These are phyloP conservation scores for Trogon surrucura DNA, from an alignment of 2,113 vertebrate species.

Conservation along the genomic window DNA sequence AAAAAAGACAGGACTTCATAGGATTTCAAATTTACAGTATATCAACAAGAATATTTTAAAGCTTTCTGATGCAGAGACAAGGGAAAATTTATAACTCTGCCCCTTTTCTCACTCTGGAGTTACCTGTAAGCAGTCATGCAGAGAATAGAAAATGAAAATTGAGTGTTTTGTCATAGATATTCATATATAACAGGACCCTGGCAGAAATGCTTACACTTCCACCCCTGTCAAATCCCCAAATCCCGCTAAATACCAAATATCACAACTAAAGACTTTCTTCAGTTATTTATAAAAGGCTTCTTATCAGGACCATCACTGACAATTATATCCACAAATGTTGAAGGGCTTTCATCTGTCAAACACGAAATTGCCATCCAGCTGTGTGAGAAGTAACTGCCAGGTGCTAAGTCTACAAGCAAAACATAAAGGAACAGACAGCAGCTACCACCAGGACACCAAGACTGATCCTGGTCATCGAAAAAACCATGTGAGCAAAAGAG, in stretches of 20 bases:
- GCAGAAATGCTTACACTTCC: conserved; percentile 6
- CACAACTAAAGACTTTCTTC: neutral
- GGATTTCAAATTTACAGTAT: neutral
- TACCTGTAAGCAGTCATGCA: neutral
- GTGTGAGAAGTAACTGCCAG: neutral
- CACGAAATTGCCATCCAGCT: neutral
- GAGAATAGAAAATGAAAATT: neutral
- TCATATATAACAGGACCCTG: neutral
- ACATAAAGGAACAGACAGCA: neutral
- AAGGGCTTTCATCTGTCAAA: neutral
- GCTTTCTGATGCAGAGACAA: neutral
- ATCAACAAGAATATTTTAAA: neutral
- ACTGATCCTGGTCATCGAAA: neutral
- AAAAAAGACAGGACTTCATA: neutral
- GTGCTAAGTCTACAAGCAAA: neutral
- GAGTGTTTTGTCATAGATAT: neutral
- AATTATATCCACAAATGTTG: neutral
- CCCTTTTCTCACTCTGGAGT: neutral
- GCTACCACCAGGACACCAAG: neutral
- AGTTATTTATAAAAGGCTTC: neutral
- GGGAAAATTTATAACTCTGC: neutral
- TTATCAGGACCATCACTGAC: conserved; percentile 9
- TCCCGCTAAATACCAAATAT: conserved; percentile 30
- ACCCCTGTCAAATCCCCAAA: conserved; percentile 22
- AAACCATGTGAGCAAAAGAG: neutral